Conservation (phyloP, 2,113 vertebrate species). For the Myotis yumanensis region DNA sequence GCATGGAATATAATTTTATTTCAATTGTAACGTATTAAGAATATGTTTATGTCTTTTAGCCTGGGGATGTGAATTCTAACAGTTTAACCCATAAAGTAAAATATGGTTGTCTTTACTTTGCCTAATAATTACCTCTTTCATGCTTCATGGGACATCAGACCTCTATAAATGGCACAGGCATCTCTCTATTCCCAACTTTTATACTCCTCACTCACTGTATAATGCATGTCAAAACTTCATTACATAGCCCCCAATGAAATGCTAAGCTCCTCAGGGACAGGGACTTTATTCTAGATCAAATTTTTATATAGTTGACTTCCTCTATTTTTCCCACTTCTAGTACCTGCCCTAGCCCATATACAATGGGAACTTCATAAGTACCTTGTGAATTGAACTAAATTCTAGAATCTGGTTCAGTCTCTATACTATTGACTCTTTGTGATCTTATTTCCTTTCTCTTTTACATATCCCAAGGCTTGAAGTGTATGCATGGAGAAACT, state of each 20-base stretch:
- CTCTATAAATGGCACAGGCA: neutral
- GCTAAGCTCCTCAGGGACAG: neutral
- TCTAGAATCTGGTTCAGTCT: neutral
- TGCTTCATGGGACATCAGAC: neutral
- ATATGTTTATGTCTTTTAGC: neutral
- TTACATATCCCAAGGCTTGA: neutral
- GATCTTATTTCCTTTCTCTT: neutral
- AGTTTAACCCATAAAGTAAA: neutral
- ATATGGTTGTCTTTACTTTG: neutral
- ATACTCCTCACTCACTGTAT: neutral
- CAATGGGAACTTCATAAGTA: neutral
- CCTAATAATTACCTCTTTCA: neutral
- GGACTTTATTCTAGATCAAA: neutral
- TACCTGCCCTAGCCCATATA: neutral
- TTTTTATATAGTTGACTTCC: neutral
- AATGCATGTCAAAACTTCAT: neutral
- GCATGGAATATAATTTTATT: neutral
- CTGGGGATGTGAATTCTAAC: neutral
- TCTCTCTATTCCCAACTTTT: neutral
- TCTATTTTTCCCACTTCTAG: neutral
- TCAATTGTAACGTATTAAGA: neutral
- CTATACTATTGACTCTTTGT: neutral
- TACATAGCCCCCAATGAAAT: neutral
- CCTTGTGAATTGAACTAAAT: neutral
- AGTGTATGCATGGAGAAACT: neutral